Percentiles rank a stretch among this genome's conserved stretches.
phyloP scores from a whole-genome alignment of 2,888 invertebrate species.

The Bellardia bayeri region DNA sequence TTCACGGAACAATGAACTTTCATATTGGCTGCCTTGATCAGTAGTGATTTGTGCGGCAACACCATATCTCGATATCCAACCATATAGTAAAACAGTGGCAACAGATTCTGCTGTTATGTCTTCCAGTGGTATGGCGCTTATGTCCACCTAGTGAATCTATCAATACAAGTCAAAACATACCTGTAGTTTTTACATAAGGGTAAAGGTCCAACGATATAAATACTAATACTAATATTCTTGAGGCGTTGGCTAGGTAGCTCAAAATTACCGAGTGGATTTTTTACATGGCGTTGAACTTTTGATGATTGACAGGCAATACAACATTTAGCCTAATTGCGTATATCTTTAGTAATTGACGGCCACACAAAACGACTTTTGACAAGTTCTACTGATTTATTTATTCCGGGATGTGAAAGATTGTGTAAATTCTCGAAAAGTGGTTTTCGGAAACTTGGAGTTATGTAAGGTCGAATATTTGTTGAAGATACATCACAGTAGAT shows the following conservation, averaged over 20 bases:
- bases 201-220: slow-evolving; percentile 13
- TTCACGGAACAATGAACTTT: not conserved
- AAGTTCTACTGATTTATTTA: slow-evolving; percentile 14
- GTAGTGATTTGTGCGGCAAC: too few species aligned
- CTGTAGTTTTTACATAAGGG: slow-evolving; percentile 9
- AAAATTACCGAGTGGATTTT: too few species aligned
- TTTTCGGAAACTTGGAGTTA: not conserved
- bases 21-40: too few species aligned
- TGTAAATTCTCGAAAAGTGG: slow-evolving; percentile 8
- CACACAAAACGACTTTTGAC: slow-evolving; percentile 18
- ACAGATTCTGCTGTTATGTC: too few species aligned
- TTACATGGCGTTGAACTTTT: too few species aligned
- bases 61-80: too few species aligned
- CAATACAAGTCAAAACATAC: not conserved
- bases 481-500: slow-evolving; percentile 13
- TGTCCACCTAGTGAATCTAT: not conserved
- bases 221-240: not conserved
- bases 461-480: slow-evolving; percentile 3
- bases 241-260: not conserved
- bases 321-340: not conserved
- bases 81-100: too few species aligned
- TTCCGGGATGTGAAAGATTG: too few species aligned
- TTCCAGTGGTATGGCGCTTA: not conserved
- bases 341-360: slow-evolving; percentile 15
- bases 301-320: too few species aligned